A percentile compares a stretch with the other conserved stretches of the same genome.
Evolutionary conservation across 2,113 vertebrate species (phyloP).

Genomic region (Aphyosemion australe): DNA sequence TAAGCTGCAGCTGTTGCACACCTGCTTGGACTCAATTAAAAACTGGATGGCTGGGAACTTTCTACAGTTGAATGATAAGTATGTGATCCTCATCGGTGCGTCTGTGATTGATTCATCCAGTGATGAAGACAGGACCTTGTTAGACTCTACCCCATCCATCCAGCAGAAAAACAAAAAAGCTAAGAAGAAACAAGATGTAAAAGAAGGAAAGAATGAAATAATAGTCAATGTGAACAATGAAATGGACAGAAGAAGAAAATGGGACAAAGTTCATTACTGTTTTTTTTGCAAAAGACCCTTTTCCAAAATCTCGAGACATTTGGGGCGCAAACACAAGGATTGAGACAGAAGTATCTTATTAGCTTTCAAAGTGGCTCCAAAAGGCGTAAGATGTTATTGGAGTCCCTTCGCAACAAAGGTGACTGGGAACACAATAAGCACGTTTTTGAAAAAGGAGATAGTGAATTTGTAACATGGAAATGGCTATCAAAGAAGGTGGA

Average conservation of each 20-base stretch:
- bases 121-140: no score
- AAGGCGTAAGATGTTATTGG: background rate
- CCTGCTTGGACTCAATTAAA: no score
- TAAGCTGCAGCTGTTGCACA: no score
- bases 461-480: background rate
- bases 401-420: background rate
- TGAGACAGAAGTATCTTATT: background rate
- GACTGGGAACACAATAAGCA: background rate
- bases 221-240: no score
- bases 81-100: no score
- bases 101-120: no score
- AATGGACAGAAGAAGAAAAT: background rate
- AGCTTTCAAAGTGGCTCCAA: background rate
- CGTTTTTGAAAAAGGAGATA: background rate
- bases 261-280: background rate
- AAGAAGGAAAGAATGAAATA: no score
- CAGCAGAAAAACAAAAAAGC: no score
- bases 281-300: background rate
- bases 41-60: no score
- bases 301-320: background rate
- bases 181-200: no score
- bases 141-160: no score
- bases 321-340: background rate
- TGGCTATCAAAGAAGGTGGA: background rate
- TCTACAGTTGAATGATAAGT: no score